Conservation (phyloP, 1,140 invertebrate species). For the Anoplophora glabripennis region DNA sequence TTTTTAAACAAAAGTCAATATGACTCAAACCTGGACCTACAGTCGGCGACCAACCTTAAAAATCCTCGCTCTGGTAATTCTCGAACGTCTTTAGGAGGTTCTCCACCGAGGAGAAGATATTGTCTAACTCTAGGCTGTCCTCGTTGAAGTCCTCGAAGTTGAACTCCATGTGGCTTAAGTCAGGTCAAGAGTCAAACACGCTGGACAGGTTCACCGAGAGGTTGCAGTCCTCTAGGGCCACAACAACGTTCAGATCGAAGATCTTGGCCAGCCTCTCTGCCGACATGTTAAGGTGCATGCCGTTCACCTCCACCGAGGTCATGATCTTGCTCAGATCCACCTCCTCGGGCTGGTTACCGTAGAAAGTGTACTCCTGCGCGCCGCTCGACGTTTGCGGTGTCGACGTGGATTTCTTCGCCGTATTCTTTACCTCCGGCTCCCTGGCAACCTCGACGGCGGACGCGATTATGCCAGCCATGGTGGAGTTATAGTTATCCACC, state of each 20-base stretch:
- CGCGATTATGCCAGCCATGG: not conserved
- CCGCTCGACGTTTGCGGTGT: not conserved
- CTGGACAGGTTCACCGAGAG: not conserved
- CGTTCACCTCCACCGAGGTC: slow-evolving; percentile 25
- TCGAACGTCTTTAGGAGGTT: not conserved
- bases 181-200: slow-evolving; percentile 7
- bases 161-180: slow-evolving; percentile 4
- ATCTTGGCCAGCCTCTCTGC: slow-evolving; percentile 25
- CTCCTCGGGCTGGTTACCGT: slow-evolving; percentile 13
- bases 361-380: slow-evolving; percentile 23
- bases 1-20: not conserved
- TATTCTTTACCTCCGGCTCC: not conserved
- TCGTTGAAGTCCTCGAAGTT: slow-evolving; percentile 8
- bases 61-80: slow-evolving; percentile 1
- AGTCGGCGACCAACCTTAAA: not conserved
- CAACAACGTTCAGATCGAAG: slow-evolving; percentile 22
- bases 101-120: slow-evolving; percentile 11
- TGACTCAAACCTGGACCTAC: too few relatives aligned
- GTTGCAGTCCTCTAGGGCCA: slow-evolving; percentile 17
- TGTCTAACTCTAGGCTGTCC: slow-evolving; percentile 13
- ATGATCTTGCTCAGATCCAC: slow-evolving; percentile 26
- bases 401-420: slow-evolving; percentile 32
- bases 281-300: slow-evolving; percentile 19
- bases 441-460: not conserved
- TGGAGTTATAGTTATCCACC: not conserved